Evolutionary conservation across 2,113 vertebrate genomes (phyloP).

Genomic region (Sprattus sprattus): DNA sequence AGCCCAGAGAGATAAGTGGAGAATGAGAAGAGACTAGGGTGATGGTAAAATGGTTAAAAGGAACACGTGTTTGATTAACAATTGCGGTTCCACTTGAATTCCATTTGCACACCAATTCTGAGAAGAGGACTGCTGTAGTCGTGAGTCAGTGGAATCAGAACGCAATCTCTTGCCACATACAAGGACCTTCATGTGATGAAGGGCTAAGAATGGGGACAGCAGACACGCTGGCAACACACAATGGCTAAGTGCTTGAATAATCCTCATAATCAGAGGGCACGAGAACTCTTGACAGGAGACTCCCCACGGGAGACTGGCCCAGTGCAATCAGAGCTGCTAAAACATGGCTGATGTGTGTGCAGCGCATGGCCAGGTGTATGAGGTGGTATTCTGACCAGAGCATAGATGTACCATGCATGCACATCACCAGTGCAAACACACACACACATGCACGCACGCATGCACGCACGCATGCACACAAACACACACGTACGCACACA

Average conservation of each 20-base stretch:
- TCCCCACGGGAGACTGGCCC: not conserved
- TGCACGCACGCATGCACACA: not conserved
- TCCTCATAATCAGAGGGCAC: not conserved
- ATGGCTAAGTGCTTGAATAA: not conserved
- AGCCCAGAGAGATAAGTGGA: not conserved
- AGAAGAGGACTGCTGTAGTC: not conserved
- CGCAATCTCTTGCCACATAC: not conserved
- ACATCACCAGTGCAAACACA: not conserved
- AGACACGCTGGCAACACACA: not conserved
- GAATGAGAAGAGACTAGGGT: not conserved
- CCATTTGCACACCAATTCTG: not conserved
- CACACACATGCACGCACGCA: not conserved
- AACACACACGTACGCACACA: not conserved
- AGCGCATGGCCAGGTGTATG: no score
- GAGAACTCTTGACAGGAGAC: not conserved
- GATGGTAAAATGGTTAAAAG: not conserved
- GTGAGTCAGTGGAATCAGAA: not conserved
- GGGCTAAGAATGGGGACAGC: not conserved
- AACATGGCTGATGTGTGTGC: not conserved
- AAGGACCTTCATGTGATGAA: not conserved
- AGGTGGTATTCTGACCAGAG: not conserved
- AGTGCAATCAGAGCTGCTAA: not conserved
- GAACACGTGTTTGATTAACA: not conserved
- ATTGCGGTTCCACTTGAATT: not conserved
- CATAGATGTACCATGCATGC: not conserved